These are phyloP conservation scores for Aurelia sp. DNA, from an alignment of 30 jellyfish, hydroid and myxozoan species.

Conservation along the genomic window DNA sequence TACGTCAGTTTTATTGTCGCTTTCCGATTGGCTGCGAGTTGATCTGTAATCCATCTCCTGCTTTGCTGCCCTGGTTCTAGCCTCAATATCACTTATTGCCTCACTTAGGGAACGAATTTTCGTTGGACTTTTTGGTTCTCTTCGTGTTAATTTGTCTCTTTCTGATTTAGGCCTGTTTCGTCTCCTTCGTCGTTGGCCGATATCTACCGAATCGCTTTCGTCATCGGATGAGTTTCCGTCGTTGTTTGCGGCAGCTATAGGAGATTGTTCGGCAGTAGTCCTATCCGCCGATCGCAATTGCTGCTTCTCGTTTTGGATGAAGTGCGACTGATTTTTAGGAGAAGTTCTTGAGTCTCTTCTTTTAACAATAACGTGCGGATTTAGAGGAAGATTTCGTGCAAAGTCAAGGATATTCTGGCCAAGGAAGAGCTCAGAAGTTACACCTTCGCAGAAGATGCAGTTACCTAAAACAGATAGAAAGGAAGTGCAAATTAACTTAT, in stretches of 20 bases:
- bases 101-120: constrained; percentile 52
- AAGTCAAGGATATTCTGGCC: constrained; percentile 39
- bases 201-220: constrained; percentile 57
- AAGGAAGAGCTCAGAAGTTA: constrained; percentile 29
- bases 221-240: constrained; percentile 50
- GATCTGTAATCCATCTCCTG: constrained; percentile 35
- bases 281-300: neutral
- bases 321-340: neutral
- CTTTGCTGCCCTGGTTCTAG: constrained; percentile 54
- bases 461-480: constrained; percentile 24
- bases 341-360: constrained; percentile 39
- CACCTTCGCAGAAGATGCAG: constrained; percentile 45
- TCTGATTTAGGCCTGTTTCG: constrained; percentile 26
- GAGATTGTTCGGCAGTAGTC: neutral
- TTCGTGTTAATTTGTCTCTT: constrained; percentile 1
- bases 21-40: constrained; percentile 11
- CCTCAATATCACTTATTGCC: constrained; percentile 58
- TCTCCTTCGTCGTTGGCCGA: constrained; percentile 28
- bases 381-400: constrained; percentile 31
- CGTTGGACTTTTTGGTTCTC: constrained; percentile 17
- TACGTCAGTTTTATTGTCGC: neutral
- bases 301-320: neutral
- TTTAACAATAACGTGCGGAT: neutral
- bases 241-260: neutral
- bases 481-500: neutral